Conservation (phyloP, 53 echinoderm and acorn worm species). For the Hippasteria phrygiana region DNA sequence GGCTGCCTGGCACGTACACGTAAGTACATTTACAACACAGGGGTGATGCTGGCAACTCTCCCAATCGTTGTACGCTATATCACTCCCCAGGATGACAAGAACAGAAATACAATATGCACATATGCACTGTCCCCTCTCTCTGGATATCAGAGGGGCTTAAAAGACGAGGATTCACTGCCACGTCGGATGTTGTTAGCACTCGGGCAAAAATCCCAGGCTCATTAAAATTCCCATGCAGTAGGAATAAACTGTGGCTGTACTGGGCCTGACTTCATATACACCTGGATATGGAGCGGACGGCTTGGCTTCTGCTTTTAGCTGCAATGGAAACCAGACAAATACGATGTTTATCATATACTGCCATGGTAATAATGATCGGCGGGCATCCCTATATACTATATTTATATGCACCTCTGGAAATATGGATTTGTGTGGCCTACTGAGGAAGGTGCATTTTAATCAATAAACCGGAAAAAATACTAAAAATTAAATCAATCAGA, state of each 20-base stretch:
- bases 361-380: constrained; percentile 4
- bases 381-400: not conserved
- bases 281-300: not conserved
- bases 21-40: not conserved
- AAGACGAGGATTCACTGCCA: not conserved
- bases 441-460: too few relatives aligned
- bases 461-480: too few relatives aligned
- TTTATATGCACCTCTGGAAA: not conserved
- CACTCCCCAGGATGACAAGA: not conserved
- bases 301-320: not conserved
- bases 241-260: not conserved
- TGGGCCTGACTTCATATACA: not conserved
- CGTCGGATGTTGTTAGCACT: not conserved
- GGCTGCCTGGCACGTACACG: not conserved
- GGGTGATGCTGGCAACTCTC: not conserved
- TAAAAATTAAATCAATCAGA: too few relatives aligned
- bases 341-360: not conserved
- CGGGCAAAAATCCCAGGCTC: not conserved
- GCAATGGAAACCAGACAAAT: not conserved
- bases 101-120: constrained; percentile 13
- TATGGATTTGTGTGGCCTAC: not conserved
- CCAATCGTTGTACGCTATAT: not conserved
- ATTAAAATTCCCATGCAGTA: constrained; percentile 47
- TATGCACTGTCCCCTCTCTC: not conserved
- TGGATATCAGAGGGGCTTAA: not conserved